Conservation (phyloP, 2,888 invertebrate genomes). For the Malacosoma neustria region DNA sequence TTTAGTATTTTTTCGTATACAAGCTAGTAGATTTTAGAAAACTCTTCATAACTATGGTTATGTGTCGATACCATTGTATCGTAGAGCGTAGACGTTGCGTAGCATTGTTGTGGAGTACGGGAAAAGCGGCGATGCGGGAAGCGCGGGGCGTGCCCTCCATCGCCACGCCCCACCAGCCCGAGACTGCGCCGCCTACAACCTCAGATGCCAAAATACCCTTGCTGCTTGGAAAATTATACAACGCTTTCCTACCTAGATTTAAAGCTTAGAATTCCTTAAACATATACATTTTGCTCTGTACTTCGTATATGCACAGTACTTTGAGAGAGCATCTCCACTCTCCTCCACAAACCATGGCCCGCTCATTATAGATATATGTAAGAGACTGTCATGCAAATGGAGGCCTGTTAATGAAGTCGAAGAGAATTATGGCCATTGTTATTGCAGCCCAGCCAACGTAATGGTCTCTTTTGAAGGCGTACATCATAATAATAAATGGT, state of each 20-base stretch:
- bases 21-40: no score
- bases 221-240: conserved; percentile 18
- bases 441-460: conserved; percentile 58
- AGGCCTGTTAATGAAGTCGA: conserved; percentile 72
- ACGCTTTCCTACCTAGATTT: conserved; percentile 17
- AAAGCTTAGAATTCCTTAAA: conserved; percentile 28
- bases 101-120: conserved; percentile 22
- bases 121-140: conserved; percentile 21
- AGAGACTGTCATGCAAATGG: conserved; percentile 70
- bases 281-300: neutral
- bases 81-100: conserved; percentile 16
- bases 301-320: conserved; percentile 12
- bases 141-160: conserved; percentile 41
- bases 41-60: neutral
- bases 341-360: conserved; percentile 26
- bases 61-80: conserved; percentile 2
- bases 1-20: no score
- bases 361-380: conserved; percentile 48
- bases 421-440: conserved; percentile 72
- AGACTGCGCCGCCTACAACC: conserved; percentile 57
- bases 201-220: conserved; percentile 25
- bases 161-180: conserved; percentile 60
- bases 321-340: conserved; percentile 34
- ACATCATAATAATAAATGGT: conserved; percentile 67
- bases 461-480: conserved; percentile 67